Percentiles rank a stretch among this genome's conserved stretches.
Conservation (phyloP, 2,113 vertebrate genomes). For the Dermatemys mawii region DNA sequence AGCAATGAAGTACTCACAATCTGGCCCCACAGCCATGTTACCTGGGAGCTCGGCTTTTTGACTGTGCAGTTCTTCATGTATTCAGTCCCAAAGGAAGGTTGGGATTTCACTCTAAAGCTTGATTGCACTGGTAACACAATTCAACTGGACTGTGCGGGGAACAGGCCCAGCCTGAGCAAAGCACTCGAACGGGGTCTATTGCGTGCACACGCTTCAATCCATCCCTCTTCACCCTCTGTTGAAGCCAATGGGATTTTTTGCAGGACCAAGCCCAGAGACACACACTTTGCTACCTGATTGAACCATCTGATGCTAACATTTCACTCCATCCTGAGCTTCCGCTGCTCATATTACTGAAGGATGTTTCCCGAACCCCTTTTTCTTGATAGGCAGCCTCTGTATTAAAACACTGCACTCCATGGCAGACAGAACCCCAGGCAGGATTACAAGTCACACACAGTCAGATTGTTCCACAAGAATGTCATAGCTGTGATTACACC, state of each 20-base stretch:
- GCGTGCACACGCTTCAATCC: not conserved
- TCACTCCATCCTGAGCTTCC: not conserved
- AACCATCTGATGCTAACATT: not conserved
- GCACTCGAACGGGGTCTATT: not conserved
- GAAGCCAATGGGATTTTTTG: not conserved
- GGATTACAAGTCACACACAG: not conserved
- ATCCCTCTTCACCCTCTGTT: not conserved
- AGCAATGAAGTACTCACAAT: not conserved
- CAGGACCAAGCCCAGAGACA: not conserved
- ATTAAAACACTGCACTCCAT: not conserved
- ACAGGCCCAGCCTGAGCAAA: not conserved
- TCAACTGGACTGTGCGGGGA: not conserved
- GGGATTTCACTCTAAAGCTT: no score
- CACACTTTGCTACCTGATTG: not conserved
- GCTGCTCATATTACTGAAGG: not conserved
- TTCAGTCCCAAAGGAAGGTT: not conserved
- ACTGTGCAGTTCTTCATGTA: not conserved
- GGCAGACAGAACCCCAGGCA: not conserved
- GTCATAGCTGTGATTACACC: not conserved
- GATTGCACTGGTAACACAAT: not conserved
- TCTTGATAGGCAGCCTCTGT: not conserved
- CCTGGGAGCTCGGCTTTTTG: not conserved
- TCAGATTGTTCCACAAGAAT: not conserved
- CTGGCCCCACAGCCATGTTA: not conserved
- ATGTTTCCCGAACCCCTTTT: not conserved